These are phyloP conservation scores for Nerophis lumbriciformis DNA, from an alignment of 2,113 vertebrate genomes.

Conservation along the genomic window DNA sequence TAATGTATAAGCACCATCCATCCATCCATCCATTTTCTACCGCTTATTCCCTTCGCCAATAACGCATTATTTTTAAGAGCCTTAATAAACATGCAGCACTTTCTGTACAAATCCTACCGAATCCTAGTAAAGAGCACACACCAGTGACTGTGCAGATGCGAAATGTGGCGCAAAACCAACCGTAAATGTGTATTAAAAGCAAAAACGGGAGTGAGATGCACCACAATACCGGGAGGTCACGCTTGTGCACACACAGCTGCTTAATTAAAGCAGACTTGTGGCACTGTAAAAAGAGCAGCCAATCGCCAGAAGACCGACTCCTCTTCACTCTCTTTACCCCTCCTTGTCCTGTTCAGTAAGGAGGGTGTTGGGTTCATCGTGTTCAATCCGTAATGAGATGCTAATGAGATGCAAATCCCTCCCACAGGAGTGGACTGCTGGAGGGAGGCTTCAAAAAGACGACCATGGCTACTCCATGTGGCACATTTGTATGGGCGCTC, in stretches of 20 bases:
- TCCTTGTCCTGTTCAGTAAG: slow-evolving; percentile 48
- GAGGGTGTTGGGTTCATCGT: slow-evolving; percentile 57
- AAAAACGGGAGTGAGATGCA: background rate
- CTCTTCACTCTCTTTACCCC: slow-evolving; percentile 34
- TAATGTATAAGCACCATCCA: no score
- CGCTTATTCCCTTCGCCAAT: background rate
- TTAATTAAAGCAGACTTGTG: background rate
- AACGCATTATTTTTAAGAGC: background rate
- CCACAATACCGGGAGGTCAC: background rate
- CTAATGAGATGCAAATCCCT: slow-evolving; percentile 72
- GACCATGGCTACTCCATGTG: slow-evolving; percentile 18
- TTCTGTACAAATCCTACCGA: background rate
- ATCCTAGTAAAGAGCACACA: background rate
- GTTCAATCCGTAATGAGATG: slow-evolving; percentile 64
- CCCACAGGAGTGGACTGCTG: slow-evolving; percentile 64
- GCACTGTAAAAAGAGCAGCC: background rate
- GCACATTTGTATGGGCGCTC: slow-evolving; percentile 20
- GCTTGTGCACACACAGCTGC: background rate
- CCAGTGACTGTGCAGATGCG: background rate
- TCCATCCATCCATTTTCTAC: no score
- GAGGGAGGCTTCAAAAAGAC: slow-evolving; percentile 31
- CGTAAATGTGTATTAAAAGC: background rate
- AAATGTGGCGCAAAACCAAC: background rate
- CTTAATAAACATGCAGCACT: background rate
- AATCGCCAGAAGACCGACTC: background rate